Evolutionary conservation across 2,888 invertebrate species (phyloP), one percentile per base, ranked within the genome.

Genomic region (Asteroscopus sphinx): DNA sequence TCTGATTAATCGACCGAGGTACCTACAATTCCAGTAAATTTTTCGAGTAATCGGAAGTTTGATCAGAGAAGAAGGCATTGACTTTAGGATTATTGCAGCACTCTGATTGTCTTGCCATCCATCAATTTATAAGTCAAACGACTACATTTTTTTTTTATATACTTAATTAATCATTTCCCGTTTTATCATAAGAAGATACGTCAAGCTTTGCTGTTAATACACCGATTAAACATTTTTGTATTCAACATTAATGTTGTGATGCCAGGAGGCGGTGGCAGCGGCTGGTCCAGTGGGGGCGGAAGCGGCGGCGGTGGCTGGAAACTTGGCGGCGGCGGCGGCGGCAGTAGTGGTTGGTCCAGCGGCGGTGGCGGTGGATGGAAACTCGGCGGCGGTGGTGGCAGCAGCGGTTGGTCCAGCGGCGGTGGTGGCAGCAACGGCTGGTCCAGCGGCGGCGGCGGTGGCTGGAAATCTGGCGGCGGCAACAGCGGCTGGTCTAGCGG

Each of bases 271-370:
- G 65, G 77, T 57, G 71, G 77, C 32, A 46, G 72, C n/a, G 77
- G 77, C 39, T 78, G 75, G 69, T 65, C 72, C 17, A 64, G 81
- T 41, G 83, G 83, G 13, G 83, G 86, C 26, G 72, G 84, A 42
- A 40, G 80, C 44, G 69, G 79, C 25, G 58, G 68, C 25, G 72
- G 68, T 25, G 72, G 80, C 37, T 57, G 62, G 62, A 58, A 48
- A 16, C 16, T n/a, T 2, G 54, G 70, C 37, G 56, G 70, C n/a
- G 63, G 63, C 28, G 71, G 79, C 46, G 42, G 79, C 46, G 42
- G 58, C 42, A 67, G 78, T 51, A 72, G 80, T 21, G 75, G 76
- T 40, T 71, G 68, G 62, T 49, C 58, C 41, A 55, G 66, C 51
- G 80, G 80, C 25, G 81, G 88, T 42, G 82, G 82, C 42, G 77